Evolutionary conservation across 2,797 vertebrate genomes (phyloP).

Genomic region (Epinephelus awoara): DNA sequence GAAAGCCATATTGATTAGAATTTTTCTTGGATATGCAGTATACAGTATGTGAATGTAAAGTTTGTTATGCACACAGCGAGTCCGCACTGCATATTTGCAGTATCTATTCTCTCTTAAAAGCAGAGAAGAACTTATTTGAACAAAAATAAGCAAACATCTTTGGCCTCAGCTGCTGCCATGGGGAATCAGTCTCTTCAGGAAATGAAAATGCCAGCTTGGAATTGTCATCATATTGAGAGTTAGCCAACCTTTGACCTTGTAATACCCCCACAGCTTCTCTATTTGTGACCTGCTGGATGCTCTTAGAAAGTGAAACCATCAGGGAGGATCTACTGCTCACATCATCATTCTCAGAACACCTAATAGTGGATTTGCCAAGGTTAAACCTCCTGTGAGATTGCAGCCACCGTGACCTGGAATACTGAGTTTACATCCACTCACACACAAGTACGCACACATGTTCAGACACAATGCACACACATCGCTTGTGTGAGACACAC

Average conservation of each 20-base stretch:
- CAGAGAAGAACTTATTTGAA: slow-evolving; percentile 71
- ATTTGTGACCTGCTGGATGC: slow-evolving; percentile 80
- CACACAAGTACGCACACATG: slow-evolving; percentile 41
- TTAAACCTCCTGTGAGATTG: slow-evolving; percentile 82
- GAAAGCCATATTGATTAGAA: slow-evolving; percentile 44
- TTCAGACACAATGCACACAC: slow-evolving; percentile 13
- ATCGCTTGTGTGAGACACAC: neutral
- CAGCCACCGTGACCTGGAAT: slow-evolving; percentile 77
- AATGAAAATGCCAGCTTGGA: slow-evolving; percentile 84
- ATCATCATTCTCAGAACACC: slow-evolving; percentile 84
- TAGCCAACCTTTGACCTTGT: slow-evolving; percentile 82
- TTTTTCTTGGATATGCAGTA: slow-evolving; percentile 42
- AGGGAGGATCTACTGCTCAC: slow-evolving; percentile 82
- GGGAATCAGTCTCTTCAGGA: slow-evolving; percentile 80
- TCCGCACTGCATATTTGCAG: slow-evolving; percentile 31
- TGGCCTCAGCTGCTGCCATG: slow-evolving; percentile 66
- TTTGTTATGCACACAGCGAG: slow-evolving; percentile 21
- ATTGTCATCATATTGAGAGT: slow-evolving; percentile 85
- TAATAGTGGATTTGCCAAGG: slow-evolving; percentile 85
- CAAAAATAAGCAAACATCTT: slow-evolving; percentile 78
- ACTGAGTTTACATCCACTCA: slow-evolving; percentile 76
- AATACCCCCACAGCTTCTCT: slow-evolving; percentile 81
- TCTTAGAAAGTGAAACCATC: slow-evolving; percentile 82
- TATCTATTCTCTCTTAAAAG: slow-evolving; percentile 55
- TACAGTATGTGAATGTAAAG: slow-evolving; percentile 27